These are phyloP conservation scores for Laticauda colubrina DNA, from an alignment of 2,113 vertebrate species.

Conservation along the genomic window DNA sequence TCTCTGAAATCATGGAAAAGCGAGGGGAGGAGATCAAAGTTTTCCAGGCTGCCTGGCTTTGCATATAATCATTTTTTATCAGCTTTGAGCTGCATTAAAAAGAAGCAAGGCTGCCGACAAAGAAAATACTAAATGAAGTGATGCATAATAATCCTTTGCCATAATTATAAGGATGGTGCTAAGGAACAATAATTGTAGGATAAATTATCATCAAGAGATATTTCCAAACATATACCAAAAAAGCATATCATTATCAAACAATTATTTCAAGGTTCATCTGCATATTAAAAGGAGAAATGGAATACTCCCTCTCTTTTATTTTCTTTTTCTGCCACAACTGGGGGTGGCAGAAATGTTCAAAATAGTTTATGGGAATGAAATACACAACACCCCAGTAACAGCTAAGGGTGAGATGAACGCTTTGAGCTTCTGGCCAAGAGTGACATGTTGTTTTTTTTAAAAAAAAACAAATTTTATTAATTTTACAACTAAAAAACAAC, in stretches of 20 bases:
- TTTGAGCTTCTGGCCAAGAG: constrained; percentile 52
- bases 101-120: constrained; percentile 61
- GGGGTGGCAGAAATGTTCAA: constrained; percentile 65
- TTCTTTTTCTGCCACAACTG: constrained; percentile 46
- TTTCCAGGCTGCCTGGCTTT: constrained; percentile 62
- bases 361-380: constrained; percentile 65
- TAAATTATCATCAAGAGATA: constrained; percentile 72
- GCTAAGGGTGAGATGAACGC: constrained; percentile 65
- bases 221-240: constrained; percentile 64
- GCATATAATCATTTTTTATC: constrained; percentile 65
- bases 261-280: constrained; percentile 72
- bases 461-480: too few relatives aligned
- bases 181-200: constrained; percentile 71
- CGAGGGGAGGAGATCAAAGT: constrained; percentile 64
- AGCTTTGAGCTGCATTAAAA: constrained; percentile 67
- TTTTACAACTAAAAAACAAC: too few relatives aligned
- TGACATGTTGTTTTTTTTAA: constrained; percentile 6
- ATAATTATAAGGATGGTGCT: constrained; percentile 68
- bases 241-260: constrained; percentile 68
- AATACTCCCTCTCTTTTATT: constrained; percentile 47
- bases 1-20: constrained; percentile 58
- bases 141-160: constrained; percentile 69
- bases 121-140: constrained; percentile 69
- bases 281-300: constrained; percentile 70
- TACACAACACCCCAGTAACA: constrained; percentile 56